Base-by-base conservation (phyloP, 2,113 vertebrate species). In the Takifugu bimaculatus region DNA sequence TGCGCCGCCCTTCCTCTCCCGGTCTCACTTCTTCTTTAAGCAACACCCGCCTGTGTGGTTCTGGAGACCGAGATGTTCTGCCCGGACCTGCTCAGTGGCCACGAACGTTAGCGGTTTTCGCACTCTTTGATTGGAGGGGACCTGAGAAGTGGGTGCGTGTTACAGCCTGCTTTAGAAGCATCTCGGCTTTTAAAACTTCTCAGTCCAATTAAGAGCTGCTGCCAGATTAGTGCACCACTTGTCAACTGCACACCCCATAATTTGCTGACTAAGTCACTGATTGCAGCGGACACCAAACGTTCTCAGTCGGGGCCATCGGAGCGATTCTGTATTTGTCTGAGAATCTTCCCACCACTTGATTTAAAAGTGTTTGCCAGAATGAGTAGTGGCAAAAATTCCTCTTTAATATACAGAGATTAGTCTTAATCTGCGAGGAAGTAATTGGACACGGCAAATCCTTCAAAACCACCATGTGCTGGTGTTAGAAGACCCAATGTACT, bases 251-350 rank as follows among this genome's bases (percentile, higher is more conserved):
- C 58, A 52, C 50, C 51, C 42, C 28, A 15, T 58, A 55, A 60
- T 74, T 58, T 77, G 72, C 83, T 82, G 74, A 77, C 70, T 53
- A 52, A 65, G 72, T 62, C 26, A 28, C 32, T 65, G 66, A 27
- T 51, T 54, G 71, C 73, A 64, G 72, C 68, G 65, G 56, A 72
- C 65, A 5, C 71, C 50, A 62, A 60, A 60, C 54, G 13, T 61
- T 73, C 71, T 65, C 32, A 72, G 84, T 86, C 68, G 87, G 75
- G 85, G 85, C 83, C 86, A 39, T 39, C 7, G 35, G 35, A 10
- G 35, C 7, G 35, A 39, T 39, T 72, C 70, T 50, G 47, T 13
- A 14, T 52, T 5, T 20, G 20, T 20, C 20, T 20, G 20, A 20
- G 20, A 20, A 20, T 1, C 20, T 20, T 20, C 20, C 20, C 20